Base-by-base conservation (phyloP, 2,113 vertebrate genomes). In the Lichenostomus cassidix region DNA sequence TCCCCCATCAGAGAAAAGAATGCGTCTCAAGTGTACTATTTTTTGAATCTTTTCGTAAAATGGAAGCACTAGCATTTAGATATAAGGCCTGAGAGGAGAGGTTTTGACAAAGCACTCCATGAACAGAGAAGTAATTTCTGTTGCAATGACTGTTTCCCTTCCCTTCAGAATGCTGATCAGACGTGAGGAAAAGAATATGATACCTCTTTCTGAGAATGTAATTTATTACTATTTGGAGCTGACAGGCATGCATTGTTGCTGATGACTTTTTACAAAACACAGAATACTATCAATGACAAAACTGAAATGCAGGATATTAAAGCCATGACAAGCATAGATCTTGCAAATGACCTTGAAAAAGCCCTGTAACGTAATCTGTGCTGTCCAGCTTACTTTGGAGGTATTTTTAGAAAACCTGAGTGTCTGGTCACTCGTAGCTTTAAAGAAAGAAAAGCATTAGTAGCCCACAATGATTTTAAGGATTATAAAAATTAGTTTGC, bases 261-360 rank as follows among this genome's bases (percentile, higher is more conserved):
- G 78, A 35, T 58, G 59, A 6, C 23, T 64, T 81, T 78, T 53
- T 84, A 27, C 22, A 60, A 35, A 63, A 50, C 28, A 6, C 37
- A 4, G 11, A 49, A 1, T 3, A 2, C n/a, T 67, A 28, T 64
- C 41, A 50, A n/a, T 27, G 49, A 33, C 44, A 41, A 31, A 63
- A 55, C 7, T 24, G 73, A 62, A 83, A 47, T 15, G 7, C 28
- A 12, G 50, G 8, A 18, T 24, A 5, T 24, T 59, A 56, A 88
- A 76, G 50, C 67, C 31, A 22, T 24, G 33, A 64, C 70, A 55
- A 23, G 55, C 16, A 1, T 1, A 60, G 18, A 47, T 90, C 75
- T 93, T 81, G 59, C 42, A 76, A 47, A 27, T 77, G 90, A 88
- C 92, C 90, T 91, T 92, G 78, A 77, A 85, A 87, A 75, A 82